These are phyloP conservation scores for Calcarius lapponicus DNA, from an alignment of 2,797 vertebrate genomes.

Conservation along the genomic window DNA sequence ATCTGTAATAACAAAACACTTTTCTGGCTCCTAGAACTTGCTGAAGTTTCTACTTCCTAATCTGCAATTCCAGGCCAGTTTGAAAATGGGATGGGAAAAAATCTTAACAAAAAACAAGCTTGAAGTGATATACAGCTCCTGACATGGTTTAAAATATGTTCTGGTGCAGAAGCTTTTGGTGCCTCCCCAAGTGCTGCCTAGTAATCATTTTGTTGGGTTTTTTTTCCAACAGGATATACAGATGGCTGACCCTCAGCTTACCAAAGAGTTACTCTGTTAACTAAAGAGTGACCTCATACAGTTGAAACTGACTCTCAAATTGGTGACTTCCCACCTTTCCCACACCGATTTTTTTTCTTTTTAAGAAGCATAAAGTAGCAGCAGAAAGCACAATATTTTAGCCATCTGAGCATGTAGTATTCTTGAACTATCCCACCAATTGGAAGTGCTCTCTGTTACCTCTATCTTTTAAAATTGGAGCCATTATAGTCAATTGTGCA, in stretches of 20 bases:
- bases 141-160: neutral
- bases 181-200: neutral
- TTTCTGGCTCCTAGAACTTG: slow-evolving; percentile 4
- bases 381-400: slow-evolving; percentile 69
- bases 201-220: neutral
- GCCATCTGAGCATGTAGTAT: slow-evolving; percentile 51
- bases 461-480: slow-evolving; percentile 74
- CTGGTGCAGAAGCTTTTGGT: neutral
- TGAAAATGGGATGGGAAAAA: neutral
- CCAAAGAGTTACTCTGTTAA: slow-evolving; percentile 18
- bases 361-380: slow-evolving; percentile 53
- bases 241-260: slow-evolving; percentile 24
- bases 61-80: neutral
- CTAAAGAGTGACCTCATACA: slow-evolving; percentile 47
- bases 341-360: neutral
- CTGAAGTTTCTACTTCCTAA: neutral
- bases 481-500: slow-evolving; percentile 73
- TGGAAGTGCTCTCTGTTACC: slow-evolving; percentile 69
- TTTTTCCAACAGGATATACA: neutral
- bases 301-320: slow-evolving; percentile 55
- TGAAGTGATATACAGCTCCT: neutral
- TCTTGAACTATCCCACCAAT: slow-evolving; percentile 71
- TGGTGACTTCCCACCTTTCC: slow-evolving; percentile 41
- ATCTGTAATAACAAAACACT: slow-evolving; percentile 52
- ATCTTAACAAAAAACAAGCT: neutral